Evolutionary conservation across 2,113 vertebrate genomes (phyloP), one percentile per base, ranked within the genome.

Genomic region (Heliornis fulica): DNA sequence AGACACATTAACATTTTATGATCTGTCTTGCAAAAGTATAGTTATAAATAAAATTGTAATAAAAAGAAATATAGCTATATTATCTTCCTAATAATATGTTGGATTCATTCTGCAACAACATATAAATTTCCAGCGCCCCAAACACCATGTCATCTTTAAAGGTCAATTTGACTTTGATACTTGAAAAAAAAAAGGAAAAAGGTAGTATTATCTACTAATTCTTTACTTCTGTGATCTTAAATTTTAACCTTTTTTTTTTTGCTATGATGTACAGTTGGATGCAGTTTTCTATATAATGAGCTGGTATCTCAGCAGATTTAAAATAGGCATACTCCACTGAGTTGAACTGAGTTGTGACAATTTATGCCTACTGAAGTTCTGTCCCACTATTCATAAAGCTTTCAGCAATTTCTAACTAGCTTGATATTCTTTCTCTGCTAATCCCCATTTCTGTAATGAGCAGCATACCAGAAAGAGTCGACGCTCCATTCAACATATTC

Each of bases 21-120:
- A 74, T 66, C 40, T 54, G 18, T 91, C 87, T 86, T 89, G 46
- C 79, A 36, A 78, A 94, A 87, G 3, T 56, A n/a, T n/a, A 76
- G 22, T 82, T 94, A 90, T 89, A 97, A 94, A 66, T 88, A 85
- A 91, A 89, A 76, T 56, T 81, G 9, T 38, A 87, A 86, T 86
- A 69, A 65, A 83, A 93, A 89, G 14, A 95, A 93, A 81, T 85
- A 65, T 8, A 70, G 34, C 38, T 57, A 12, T 23, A 5, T 28
- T 93, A 66, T 65, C 45, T 79, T 87, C 59, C 38, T 87, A 87
- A 79, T 61, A 34, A 85, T 80, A 56, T 59, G 66, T 10, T 51
- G 3, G 15, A 85, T 87, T 90, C 96, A 38, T 76, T 87, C 71
- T 74, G 51, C 26, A 90, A 48, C 51, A 63, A 76, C 15, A 34